Percentiles rank a stretch among this genome's conserved stretches.
Evolutionary conservation across 2,113 vertebrate genomes (phyloP).

Genomic region (Patagioenas fasciata): DNA sequence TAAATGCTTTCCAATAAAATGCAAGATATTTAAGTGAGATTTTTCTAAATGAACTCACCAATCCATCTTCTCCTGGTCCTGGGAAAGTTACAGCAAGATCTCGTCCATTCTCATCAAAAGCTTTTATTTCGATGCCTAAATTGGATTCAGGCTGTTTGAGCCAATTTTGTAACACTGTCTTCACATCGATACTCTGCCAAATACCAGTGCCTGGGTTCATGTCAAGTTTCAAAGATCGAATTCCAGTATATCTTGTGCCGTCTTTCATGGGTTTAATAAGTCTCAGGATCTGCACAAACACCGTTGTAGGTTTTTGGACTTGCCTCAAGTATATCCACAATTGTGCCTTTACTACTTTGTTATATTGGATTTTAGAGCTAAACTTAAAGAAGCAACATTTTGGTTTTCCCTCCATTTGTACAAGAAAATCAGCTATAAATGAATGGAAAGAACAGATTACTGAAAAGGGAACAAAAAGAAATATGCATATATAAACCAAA

Average conservation of each 20-base stretch:
- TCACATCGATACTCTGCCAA: slow-evolving; percentile 98
- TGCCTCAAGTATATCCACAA: slow-evolving; percentile 95
- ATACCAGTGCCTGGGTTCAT: slow-evolving; percentile 89
- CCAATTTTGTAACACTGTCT: slow-evolving; percentile 94
- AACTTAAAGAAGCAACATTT: slow-evolving; percentile 98
- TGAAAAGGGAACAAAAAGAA: slow-evolving; percentile 55
- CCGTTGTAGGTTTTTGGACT: slow-evolving; percentile 86
- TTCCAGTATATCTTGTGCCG: slow-evolving; percentile 87
- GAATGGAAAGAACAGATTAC: slow-evolving; percentile 67
- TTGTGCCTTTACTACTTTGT: slow-evolving; percentile 91
- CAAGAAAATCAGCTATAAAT: slow-evolving; percentile 85
- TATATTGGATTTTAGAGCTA: slow-evolving; percentile 90
- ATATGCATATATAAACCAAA: slow-evolving; percentile 1
- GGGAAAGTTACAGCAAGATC: slow-evolving; percentile 91
- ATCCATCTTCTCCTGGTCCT: slow-evolving; percentile 89
- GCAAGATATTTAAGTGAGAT: not conserved
- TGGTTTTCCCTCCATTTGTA: slow-evolving; percentile 87
- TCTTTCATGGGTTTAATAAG: slow-evolving; percentile 90
- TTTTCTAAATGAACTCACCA: slow-evolving; percentile 83
- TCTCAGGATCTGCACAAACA: slow-evolving; percentile 96
- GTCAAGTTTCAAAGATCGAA: slow-evolving; percentile 96
- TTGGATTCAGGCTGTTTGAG: slow-evolving; percentile 98
- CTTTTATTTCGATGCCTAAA: slow-evolving; percentile 98
- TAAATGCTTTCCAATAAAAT: slow-evolving; percentile 14
- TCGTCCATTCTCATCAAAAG: slow-evolving; percentile 88